These are phyloP conservation scores for Mus spicilegus DNA, from an alignment of 2,113 vertebrate species.

Conservation along the genomic window DNA sequence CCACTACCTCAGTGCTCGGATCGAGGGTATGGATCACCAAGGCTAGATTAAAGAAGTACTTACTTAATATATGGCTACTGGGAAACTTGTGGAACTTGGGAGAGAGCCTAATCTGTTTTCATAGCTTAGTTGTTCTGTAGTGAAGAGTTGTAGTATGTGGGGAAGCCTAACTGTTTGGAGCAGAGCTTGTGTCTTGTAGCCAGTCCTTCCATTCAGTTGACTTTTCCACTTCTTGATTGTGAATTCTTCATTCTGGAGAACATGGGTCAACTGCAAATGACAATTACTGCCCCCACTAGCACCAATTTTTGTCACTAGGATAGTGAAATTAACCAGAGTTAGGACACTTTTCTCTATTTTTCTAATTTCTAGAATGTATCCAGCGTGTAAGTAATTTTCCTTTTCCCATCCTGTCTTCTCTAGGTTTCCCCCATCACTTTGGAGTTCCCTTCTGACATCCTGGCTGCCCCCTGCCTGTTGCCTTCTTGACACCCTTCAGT, in stretches of 20 bases:
- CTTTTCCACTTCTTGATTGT: neutral
- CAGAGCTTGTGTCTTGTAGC: neutral
- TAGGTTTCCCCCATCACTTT: neutral
- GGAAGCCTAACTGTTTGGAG: neutral
- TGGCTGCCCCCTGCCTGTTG: neutral
- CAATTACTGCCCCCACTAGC: neutral
- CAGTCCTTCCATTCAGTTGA: neutral
- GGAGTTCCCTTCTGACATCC: neutral
- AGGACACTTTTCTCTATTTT: neutral
- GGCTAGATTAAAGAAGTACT: too few species aligned
- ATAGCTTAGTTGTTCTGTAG: neutral
- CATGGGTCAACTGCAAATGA: neutral
- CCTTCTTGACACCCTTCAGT: neutral
- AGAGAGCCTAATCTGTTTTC: too few species aligned
- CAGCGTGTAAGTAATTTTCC: neutral
- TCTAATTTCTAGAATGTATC: neutral
- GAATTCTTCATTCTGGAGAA: neutral
- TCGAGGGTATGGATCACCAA: too few species aligned
- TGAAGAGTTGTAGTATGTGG: neutral
- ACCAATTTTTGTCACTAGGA: neutral
- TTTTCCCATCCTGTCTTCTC: neutral
- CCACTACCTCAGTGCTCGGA: too few species aligned
- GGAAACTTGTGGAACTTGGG: too few species aligned
- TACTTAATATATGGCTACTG: too few species aligned
- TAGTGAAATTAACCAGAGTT: neutral